These are phyloP conservation scores for Acrobasis suavella DNA, from an alignment of 2,888 invertebrate genomes.

Conservation along the genomic window DNA sequence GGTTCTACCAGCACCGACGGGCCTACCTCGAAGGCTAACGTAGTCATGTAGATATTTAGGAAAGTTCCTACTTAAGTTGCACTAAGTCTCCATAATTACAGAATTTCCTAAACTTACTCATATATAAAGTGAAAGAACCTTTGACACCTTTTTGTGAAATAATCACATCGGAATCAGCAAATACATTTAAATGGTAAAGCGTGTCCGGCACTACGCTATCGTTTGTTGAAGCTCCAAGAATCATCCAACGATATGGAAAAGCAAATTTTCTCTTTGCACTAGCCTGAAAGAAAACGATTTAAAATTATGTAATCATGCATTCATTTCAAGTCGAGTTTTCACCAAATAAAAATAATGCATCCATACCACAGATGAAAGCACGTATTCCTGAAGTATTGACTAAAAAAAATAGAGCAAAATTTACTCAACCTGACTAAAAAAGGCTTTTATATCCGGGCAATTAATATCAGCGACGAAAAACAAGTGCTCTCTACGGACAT, in stretches of 20 bases:
- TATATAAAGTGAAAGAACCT: slow-evolving; percentile 36
- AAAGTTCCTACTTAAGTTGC: too few species aligned
- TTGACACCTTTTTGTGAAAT: slow-evolving; percentile 38
- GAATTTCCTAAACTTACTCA: slow-evolving; percentile 42
- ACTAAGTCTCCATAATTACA: neutral
- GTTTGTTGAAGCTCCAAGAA: slow-evolving; percentile 39
- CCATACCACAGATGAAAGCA: too few species aligned
- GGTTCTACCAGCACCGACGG: too few species aligned
- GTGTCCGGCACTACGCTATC: slow-evolving; percentile 31
- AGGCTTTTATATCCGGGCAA: slow-evolving; percentile 37
- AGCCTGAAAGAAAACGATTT: neutral
- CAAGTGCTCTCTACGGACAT: slow-evolving; percentile 31
- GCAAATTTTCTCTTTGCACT: slow-evolving; percentile 39
- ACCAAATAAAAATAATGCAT: too few species aligned
- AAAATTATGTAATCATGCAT: neutral
- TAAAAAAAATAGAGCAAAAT: too few species aligned
- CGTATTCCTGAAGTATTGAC: too few species aligned
- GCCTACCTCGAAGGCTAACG: too few species aligned
- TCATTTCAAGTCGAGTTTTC: too few species aligned
- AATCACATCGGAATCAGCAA: slow-evolving; percentile 58
- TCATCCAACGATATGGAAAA: slow-evolving; percentile 57
- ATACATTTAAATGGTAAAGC: slow-evolving; percentile 41
- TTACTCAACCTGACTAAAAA: slow-evolving; percentile 32
- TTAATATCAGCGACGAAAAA: slow-evolving; percentile 41
- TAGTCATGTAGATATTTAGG: too few species aligned